These are phyloP conservation scores for Aspidoscelis tigris DNA, from an alignment of 2,113 vertebrate species.

Conservation along the genomic window DNA sequence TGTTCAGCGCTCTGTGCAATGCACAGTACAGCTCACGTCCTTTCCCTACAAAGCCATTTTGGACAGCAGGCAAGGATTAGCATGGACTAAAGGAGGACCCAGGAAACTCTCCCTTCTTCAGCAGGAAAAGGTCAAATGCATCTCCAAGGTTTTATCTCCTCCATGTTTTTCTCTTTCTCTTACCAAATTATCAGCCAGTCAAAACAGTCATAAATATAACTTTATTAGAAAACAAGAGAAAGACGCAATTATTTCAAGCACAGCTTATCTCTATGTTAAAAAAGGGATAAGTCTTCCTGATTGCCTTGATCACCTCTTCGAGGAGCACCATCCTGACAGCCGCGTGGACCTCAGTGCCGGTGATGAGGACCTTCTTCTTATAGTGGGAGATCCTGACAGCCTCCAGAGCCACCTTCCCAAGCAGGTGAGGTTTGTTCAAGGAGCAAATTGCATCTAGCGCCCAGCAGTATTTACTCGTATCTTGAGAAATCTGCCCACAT, in stretches of 20 bases:
- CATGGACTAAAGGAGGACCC: neutral
- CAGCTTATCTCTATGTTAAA: no score
- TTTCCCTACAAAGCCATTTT: neutral
- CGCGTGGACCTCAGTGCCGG: constrained; percentile 31
- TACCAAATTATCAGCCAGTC: neutral
- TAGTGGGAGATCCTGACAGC: constrained; percentile 3
- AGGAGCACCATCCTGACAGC: constrained; percentile 54
- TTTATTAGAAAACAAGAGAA: constrained; percentile 6
- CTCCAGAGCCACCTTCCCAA: neutral
- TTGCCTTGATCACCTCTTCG: neutral
- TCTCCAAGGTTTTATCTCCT: neutral
- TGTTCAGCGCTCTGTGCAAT: no score
- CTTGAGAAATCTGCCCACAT: neutral
- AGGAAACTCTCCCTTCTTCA: neutral
- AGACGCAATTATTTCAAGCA: neutral
- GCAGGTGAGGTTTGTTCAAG: constrained; percentile 14
- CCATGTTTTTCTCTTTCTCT: neutral
- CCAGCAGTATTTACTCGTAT: neutral
- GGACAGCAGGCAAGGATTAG: neutral
- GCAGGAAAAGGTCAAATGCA: neutral
- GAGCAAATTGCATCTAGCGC: accelerated
- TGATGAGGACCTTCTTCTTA: accelerated
- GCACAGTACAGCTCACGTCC: no score
- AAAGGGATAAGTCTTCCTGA: neutral
- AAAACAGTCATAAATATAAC: neutral